phyloP scores from a whole-genome alignment of 1,140 invertebrate species.

The Microvelia longipes region DNA sequence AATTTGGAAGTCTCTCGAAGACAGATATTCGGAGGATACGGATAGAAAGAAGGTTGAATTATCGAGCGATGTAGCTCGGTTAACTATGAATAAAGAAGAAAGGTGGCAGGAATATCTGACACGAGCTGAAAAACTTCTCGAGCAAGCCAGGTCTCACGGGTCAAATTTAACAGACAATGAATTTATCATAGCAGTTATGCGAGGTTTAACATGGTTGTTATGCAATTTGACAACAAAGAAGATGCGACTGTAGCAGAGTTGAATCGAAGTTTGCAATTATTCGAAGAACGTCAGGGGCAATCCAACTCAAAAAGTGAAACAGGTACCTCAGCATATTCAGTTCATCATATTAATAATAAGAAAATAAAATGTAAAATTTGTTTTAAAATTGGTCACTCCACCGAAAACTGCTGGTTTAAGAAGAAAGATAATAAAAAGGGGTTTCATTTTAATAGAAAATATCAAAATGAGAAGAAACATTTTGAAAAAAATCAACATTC shows the following conservation, averaged over 20 bases:
- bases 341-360: neutral
- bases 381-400: neutral
- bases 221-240: neutral
- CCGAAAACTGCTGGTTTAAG: neutral
- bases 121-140: neutral
- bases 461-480: too few species aligned
- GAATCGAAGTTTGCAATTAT: neutral
- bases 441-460: too few species aligned
- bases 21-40: neutral
- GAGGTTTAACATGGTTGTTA: neutral
- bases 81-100: neutral
- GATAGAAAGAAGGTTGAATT: neutral
- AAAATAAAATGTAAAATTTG: neutral
- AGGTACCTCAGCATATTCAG: neutral
- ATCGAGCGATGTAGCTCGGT: neutral
- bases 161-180: neutral
- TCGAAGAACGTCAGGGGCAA: neutral
- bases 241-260: neutral
- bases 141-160: neutral
- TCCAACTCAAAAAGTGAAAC: neutral
- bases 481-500: too few species aligned
- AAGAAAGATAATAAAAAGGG: neutral
- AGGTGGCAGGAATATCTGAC: neutral
- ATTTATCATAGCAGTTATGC: neutral
- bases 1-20: neutral